These are phyloP conservation scores for Sus scrofa DNA, from an alignment of 2,113 vertebrate species.

Conservation along the genomic window DNA sequence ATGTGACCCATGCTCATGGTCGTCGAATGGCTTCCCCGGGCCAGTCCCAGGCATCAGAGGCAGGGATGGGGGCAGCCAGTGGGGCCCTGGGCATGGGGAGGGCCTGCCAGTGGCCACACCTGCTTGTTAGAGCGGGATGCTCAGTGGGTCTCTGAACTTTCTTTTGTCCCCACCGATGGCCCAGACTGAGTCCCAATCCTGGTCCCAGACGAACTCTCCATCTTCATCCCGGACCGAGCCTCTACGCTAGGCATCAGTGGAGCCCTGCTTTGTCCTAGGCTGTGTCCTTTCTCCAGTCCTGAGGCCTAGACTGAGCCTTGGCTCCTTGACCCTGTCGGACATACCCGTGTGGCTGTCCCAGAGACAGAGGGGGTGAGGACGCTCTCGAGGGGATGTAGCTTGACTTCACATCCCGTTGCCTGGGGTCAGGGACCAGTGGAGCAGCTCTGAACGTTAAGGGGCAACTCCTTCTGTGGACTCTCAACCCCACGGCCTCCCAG, in stretches of 20 bases:
- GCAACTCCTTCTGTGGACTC: accelerated
- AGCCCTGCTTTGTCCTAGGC: neutral
- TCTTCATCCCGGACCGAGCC: neutral
- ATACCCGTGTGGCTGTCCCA: neutral
- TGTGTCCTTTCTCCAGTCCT: neutral
- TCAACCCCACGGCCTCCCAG: too few relatives aligned
- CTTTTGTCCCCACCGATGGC: neutral
- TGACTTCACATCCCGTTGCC: neutral
- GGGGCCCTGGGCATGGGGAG: neutral
- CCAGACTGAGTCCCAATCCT: neutral
- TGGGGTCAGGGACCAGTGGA: neutral
- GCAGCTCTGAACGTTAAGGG: neutral
- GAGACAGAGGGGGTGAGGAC: neutral
- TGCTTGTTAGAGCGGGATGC: neutral
- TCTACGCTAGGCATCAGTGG: neutral
- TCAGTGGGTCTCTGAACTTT: neutral
- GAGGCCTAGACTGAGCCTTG: neutral
- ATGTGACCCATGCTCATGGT: neutral
- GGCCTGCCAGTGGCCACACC: neutral
- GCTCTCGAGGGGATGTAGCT: neutral
- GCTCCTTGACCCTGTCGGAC: neutral
- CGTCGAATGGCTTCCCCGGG: neutral
- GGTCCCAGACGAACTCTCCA: neutral
- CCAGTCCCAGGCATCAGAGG: neutral
- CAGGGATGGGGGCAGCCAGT: neutral